A percentile compares a stretch with the other conserved stretches of the same genome.
phyloP scores from a whole-genome alignment of 2,797 vertebrate genomes.

The Lindbergichthys nudifrons region DNA sequence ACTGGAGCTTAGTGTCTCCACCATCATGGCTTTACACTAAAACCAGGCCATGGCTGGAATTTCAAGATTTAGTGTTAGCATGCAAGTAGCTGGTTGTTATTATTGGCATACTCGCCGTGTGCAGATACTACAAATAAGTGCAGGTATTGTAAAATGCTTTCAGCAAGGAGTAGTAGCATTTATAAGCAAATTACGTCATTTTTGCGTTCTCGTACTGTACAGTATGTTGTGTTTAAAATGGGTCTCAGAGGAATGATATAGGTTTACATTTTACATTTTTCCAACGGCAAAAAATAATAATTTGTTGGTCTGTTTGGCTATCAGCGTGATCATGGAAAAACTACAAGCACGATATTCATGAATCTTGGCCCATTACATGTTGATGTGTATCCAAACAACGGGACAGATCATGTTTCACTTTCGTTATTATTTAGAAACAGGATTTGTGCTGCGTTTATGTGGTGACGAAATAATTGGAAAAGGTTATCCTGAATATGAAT shows the following conservation, averaged over 20 bases:
- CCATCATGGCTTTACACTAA: slow-evolving; percentile 16
- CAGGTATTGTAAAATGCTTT: slow-evolving; percentile 14
- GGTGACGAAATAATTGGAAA: no score
- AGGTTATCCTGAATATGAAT: no score
- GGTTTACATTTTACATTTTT: background rate
- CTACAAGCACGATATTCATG: background rate
- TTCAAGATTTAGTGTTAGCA: slow-evolving; percentile 15
- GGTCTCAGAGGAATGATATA: background rate
- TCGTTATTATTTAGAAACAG: no score
- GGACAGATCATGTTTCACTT: no score
- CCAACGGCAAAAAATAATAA: background rate
- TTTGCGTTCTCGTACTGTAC: background rate
- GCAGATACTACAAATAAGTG: background rate
- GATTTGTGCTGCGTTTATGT: no score
- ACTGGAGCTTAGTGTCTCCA: background rate
- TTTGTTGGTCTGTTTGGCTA: no score
- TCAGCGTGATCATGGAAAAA: no score
- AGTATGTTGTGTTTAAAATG: slow-evolving; percentile 9
- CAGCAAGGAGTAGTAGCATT: background rate
- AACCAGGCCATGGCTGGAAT: slow-evolving; percentile 29
- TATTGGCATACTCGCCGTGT: background rate
- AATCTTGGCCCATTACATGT: background rate
- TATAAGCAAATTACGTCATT: slow-evolving; percentile 11
- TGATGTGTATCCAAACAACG: no score
- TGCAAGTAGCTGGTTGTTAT: slow-evolving; percentile 6